A percentile compares a stretch with the other conserved stretches of the same genome.
These are phyloP conservation scores for Mustelus asterias DNA, from an alignment of 2,113 vertebrate species.

Conservation along the genomic window DNA sequence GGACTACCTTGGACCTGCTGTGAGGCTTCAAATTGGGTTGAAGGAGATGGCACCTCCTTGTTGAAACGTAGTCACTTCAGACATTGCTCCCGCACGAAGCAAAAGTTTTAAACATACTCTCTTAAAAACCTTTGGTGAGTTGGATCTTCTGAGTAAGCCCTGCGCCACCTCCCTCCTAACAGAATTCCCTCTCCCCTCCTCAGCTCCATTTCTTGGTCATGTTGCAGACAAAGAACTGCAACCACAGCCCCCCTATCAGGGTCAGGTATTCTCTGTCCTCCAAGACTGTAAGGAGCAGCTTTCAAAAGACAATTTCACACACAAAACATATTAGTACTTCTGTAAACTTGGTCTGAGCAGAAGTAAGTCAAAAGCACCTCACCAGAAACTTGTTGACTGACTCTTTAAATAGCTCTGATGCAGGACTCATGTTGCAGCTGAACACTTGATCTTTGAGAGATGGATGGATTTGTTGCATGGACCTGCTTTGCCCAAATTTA, in stretches of 20 bases:
- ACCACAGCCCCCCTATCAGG: too few relatives aligned
- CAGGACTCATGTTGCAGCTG: too few relatives aligned
- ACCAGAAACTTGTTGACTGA: not conserved
- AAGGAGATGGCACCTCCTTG: not conserved
- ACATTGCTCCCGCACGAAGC: not conserved
- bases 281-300: not conserved
- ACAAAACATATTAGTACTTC: not conserved
- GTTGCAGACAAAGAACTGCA: too few relatives aligned
- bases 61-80: not conserved
- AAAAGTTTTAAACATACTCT: not conserved
- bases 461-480: not conserved
- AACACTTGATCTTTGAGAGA: not conserved
- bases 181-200: too few relatives aligned
- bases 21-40: not conserved
- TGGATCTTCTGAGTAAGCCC: too few relatives aligned
- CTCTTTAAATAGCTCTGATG: too few relatives aligned
- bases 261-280: not conserved
- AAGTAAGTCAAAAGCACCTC: not conserved
- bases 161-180: too few relatives aligned
- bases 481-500: not conserved
- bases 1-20: not conserved
- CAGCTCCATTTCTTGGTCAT: too few relatives aligned
- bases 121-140: too few relatives aligned
- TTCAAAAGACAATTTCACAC: not conserved
- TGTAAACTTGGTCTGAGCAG: not conserved